A percentile compares a stretch with the other conserved stretches of the same genome.
Evolutionary conservation across 2,797 vertebrate genomes (phyloP).

Genomic region (Lemur catta): DNA sequence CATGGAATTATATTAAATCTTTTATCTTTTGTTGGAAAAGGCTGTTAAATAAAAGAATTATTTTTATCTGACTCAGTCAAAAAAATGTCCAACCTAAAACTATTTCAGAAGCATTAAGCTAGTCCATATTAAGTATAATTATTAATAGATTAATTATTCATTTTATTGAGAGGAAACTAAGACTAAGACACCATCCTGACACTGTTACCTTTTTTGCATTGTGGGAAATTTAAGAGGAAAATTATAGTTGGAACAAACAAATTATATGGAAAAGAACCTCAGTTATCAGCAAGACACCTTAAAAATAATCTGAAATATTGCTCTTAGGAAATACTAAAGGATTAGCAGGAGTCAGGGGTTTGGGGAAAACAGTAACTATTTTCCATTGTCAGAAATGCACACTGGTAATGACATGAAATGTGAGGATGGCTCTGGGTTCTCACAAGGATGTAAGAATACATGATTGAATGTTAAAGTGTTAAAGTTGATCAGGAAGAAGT

Average conservation of each 20-base stretch:
- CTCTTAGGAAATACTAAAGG: not conserved
- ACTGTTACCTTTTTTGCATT: not conserved
- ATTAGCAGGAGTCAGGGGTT: not conserved
- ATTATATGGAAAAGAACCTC: not conserved
- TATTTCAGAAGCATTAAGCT: constrained; percentile 22
- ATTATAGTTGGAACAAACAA: not conserved
- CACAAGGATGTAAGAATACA: not conserved
- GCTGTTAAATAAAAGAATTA: constrained; percentile 12
- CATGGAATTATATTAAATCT: not conserved
- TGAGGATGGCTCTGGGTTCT: not conserved
- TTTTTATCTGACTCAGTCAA: constrained; percentile 25
- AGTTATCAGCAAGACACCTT: not conserved
- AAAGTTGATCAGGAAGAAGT: not conserved
- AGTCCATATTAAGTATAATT: not conserved
- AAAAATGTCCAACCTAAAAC: constrained; percentile 17
- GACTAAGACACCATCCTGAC: not conserved
- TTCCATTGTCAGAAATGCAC: not conserved
- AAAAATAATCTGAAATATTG: not conserved
- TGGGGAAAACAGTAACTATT: not conserved
- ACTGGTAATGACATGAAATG: not conserved
- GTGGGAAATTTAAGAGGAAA: constrained; percentile 10
- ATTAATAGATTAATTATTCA: constrained; percentile 12
- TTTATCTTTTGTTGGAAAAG: constrained; percentile 41
- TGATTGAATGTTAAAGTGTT: not conserved
- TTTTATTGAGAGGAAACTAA: constrained; percentile 30